These are phyloP conservation scores for Ciconia nigra DNA, from an alignment of 2,797 vertebrate species.

Conservation along the genomic window DNA sequence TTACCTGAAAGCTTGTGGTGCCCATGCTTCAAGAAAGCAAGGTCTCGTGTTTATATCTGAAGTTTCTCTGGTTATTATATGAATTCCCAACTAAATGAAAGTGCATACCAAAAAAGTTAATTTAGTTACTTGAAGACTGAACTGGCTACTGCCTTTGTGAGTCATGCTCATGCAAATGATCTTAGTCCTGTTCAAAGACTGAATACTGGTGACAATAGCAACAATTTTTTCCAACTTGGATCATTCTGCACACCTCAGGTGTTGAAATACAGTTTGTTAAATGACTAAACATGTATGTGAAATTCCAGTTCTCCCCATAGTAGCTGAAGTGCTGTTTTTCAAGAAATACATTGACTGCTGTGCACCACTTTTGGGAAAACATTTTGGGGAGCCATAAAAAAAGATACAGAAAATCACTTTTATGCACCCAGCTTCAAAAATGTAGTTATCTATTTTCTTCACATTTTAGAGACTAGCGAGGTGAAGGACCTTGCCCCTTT, in stretches of 20 bases:
- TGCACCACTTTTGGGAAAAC: neutral
- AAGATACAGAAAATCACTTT: neutral
- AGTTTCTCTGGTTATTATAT: neutral
- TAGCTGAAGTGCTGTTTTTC: neutral
- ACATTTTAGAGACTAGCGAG: neutral
- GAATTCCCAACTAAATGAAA: neutral
- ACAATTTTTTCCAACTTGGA: neutral
- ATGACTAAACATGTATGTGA: neutral
- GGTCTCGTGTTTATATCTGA: neutral
- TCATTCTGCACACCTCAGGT: neutral
- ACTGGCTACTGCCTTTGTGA: neutral
- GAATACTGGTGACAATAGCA: neutral
- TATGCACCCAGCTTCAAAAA: neutral
- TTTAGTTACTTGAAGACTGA: neutral
- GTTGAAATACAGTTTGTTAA: neutral
- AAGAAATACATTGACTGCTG: neutral
- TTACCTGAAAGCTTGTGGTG: neutral
- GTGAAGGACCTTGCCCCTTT: neutral
- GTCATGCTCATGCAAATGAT: neutral
- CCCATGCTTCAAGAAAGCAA: neutral
- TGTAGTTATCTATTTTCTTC: neutral
- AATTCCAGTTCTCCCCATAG: neutral
- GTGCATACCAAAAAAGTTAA: neutral
- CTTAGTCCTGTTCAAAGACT: neutral
- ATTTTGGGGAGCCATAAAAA: neutral